Evolutionary conservation across 2,888 invertebrate species (phyloP), one percentile per base, ranked within the genome.

Genomic region (Carcina quercana): DNA sequence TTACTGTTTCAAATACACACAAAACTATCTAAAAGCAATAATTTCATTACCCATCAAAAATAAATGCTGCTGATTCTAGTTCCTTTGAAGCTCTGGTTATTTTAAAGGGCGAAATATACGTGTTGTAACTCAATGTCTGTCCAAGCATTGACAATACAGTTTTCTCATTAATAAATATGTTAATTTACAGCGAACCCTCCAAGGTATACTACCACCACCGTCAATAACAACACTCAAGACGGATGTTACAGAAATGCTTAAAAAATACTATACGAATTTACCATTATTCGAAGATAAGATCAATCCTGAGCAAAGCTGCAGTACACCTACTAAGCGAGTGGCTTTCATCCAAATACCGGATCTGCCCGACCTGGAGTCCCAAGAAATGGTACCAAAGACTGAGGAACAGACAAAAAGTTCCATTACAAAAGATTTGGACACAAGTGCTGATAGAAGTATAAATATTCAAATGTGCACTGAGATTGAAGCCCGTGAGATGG

Each of bases 151-250:
- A n/a, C 6, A 1, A 25, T 11, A 13, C 2, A 25, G 13, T 13
- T 2, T 13, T 14, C 5, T 1, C 8, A 17, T 17, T 19, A 28
- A 15, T 27, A 28, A n/a, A 28, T 13, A 4, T 15, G 12, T 22
- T 22, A 5, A 19, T 25, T 25, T 20, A 28, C 85, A 89, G 61
- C 86, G 86, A 56, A 86, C 85, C 26, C 66, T 93, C 5, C 86
- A 86, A 43, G 93, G 93, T 1, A 86, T 93, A 1, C 79, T 89
- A 5, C 93, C 93, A 13, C 93, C 93, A 6, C 92, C 92, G 0
- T 91, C 90, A 13, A 84, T 91, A 7, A 93, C 92, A 8, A 87
- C 86, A 20, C 73, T 90, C 13, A 88, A 90, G 47, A 79, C 88
- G 32, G 89, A 91, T 54, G 87, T 89, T 12, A 74, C 83, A 14